These are phyloP conservation scores for Melanerpes aurifrons DNA, from an alignment of 2,113 vertebrate species.

Conservation along the genomic window DNA sequence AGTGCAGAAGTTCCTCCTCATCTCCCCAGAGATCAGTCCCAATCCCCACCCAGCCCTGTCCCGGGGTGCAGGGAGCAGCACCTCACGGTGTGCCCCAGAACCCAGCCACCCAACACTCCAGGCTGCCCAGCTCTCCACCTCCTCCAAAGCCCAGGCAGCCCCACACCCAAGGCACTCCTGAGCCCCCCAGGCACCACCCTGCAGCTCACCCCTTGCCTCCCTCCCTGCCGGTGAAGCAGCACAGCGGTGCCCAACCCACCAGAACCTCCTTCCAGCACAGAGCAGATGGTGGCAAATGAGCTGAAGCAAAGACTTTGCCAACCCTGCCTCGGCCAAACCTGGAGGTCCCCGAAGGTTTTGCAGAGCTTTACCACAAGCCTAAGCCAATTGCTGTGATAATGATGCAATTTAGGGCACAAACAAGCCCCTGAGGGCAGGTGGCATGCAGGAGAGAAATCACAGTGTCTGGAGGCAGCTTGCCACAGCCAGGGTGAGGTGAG, in stretches of 20 bases:
- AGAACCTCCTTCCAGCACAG: not conserved
- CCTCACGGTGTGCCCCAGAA: too few species aligned
- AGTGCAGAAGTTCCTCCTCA: too few species aligned
- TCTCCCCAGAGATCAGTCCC: too few species aligned
- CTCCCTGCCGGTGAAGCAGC: not conserved
- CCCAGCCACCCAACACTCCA: too few species aligned
- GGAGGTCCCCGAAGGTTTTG: constrained; percentile 16
- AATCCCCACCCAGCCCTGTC: too few species aligned
- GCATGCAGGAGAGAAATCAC: constrained; percentile 18
- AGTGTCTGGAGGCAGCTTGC: constrained; percentile 38
- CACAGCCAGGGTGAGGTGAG: not conserved
- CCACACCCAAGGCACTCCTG: not conserved
- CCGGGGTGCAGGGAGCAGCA: too few species aligned
- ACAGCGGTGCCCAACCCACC: not conserved
- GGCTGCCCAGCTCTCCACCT: not conserved
- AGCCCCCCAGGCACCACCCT: not conserved
- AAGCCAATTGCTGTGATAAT: constrained; percentile 45
- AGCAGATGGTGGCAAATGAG: constrained; percentile 13
- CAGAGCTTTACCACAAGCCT: constrained; percentile 37
- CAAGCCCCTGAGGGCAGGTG: constrained; percentile 30
- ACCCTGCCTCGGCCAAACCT: constrained; percentile 15
- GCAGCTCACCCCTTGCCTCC: not conserved
- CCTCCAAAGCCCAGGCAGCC: not conserved
- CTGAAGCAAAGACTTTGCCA: constrained; percentile 13
- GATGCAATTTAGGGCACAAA: constrained; percentile 61